Base-by-base conservation (phyloP, 1,140 invertebrate genomes). In the Episyrphus balteatus region DNA sequence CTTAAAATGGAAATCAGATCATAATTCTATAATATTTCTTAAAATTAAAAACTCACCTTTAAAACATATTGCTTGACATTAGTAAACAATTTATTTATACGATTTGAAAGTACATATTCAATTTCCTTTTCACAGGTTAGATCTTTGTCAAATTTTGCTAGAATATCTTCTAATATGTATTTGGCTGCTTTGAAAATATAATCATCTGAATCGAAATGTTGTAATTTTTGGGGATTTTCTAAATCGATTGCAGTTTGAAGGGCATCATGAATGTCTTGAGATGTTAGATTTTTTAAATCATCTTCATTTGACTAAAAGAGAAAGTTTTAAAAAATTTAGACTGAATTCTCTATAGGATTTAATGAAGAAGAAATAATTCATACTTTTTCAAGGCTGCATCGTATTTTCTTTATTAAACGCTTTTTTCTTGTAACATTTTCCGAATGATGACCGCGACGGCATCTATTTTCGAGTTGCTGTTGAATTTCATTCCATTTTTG, bases 181-280 rank as follows among this genome's bases (percentile, higher is more conserved):
- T 62, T 53, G 1, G 62, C 62, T 5, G 62, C 60, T 49, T 66
- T 66, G 21, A 66, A 66, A 36, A 66, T 66, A 14, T 62, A 59
- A 53, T 66, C 62, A 31, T 60, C 51, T 10, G 52, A 36, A 2
- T 54, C 44, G 33, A 63, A 61, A 3, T 17, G 17, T 5, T 6
- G 52, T 57, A 7, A 62, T 34, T 5, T 50, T 44, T 0, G 50
- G 26, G 33, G 54, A 5, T 58, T 55, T 31, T 63, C 57, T 49
- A 66, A 44, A 14, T 55, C 53, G 17, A 66, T 56, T n/a, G 59
- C 61, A 1, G 61, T 53, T 21, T 63, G 60, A 13, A 66, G 18
- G 1, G 63, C 63, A 39, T 66, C 58, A 21, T 58, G 61, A 5
- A 66, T 39, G 12, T 41, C 39, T 21, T 41, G 2, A 18, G 10